Conservation (phyloP, 2,113 vertebrate species). For the Clarias magur region DNA sequence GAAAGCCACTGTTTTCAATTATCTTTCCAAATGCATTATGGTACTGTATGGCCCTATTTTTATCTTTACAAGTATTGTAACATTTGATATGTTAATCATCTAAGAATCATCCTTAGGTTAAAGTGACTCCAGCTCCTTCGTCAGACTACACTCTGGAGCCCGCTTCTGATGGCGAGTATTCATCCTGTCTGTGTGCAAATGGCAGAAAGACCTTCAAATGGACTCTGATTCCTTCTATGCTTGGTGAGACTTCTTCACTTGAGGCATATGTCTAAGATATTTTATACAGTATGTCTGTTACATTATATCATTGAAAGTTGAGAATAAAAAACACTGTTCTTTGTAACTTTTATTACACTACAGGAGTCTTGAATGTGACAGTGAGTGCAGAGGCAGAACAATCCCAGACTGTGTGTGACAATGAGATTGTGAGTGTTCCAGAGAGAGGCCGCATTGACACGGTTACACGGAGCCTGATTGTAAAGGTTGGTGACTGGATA, state of each 20-base stretch:
- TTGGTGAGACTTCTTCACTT: background rate
- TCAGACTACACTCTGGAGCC: too few relatives aligned
- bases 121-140: too few relatives aligned
- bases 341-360: background rate
- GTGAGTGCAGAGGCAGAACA: slow-evolving; percentile 74
- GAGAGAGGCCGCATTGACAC: slow-evolving; percentile 77
- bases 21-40: too few relatives aligned
- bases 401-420: slow-evolving; percentile 67
- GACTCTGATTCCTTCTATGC: too few relatives aligned
- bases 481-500: slow-evolving; percentile 71
- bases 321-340: slow-evolving; percentile 52
- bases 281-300: background rate
- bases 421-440: slow-evolving; percentile 72
- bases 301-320: background rate
- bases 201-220: too few relatives aligned
- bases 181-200: too few relatives aligned
- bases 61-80: too few relatives aligned
- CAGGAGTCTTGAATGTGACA: slow-evolving; percentile 75
- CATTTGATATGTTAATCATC: too few relatives aligned
- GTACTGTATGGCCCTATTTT: too few relatives aligned
- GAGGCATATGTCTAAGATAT: background rate
- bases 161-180: too few relatives aligned
- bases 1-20: too few relatives aligned
- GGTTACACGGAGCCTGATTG: slow-evolving; percentile 71
- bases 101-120: too few relatives aligned